These are phyloP conservation scores for Bradypodion pumilum DNA, from an alignment of 2,797 vertebrate species.

Conservation along the genomic window DNA sequence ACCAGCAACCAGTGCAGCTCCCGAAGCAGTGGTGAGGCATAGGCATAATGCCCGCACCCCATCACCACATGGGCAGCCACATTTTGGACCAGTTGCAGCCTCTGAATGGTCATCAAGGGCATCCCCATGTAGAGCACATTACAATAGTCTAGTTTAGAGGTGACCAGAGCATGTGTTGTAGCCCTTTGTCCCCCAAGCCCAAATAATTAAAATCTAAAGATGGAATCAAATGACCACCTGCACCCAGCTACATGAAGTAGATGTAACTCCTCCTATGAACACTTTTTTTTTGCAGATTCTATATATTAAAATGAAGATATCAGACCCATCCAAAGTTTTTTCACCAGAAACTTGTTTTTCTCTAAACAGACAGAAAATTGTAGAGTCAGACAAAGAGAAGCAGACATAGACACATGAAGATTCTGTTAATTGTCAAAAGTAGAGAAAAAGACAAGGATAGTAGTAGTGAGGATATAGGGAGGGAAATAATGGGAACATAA, in stretches of 20 bases:
- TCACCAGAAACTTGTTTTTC: conserved; percentile 85
- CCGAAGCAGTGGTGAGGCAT: too few species aligned
- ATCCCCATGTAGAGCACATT: too few species aligned
- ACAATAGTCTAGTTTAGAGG: too few species aligned
- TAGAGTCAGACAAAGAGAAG: conserved; percentile 64
- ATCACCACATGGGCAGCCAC: too few species aligned
- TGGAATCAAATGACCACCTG: conserved; percentile 79
- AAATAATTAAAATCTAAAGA: conserved; percentile 39
- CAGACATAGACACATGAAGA: conserved; percentile 20
- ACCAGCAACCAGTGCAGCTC: too few species aligned
- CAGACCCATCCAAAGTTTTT: conserved; percentile 84
- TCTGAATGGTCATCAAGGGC: too few species aligned
- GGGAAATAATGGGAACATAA: conserved; percentile 74
- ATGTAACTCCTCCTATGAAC: conserved; percentile 84
- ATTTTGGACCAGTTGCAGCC: too few species aligned
- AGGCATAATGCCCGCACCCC: too few species aligned
- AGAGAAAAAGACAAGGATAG: conserved; percentile 59
- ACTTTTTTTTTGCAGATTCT: conserved; percentile 82
- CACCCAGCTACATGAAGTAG: conserved; percentile 81
- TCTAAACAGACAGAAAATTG: conserved; percentile 84
- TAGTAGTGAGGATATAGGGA: conserved; percentile 46
- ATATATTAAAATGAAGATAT: conserved; percentile 85
- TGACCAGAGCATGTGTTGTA: too few species aligned
- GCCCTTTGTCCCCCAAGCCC: too few species aligned
- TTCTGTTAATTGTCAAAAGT: conserved; percentile 56